Evolutionary conservation across 2,888 invertebrate genomes (phyloP).

Genomic region (Biston betularia): DNA sequence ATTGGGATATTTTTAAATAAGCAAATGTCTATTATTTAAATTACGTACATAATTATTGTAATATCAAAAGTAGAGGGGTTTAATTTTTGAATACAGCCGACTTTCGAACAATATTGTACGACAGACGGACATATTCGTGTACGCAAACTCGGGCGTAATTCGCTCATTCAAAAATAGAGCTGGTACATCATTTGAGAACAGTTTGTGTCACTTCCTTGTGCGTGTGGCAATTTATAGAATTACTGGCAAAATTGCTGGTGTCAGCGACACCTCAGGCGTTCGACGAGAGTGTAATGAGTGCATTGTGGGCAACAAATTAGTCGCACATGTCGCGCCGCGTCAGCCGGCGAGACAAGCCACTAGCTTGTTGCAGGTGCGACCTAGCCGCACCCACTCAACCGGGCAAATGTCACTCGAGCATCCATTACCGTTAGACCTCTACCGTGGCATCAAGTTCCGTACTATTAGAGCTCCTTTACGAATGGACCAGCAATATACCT

Average conservation of each 20-base stretch:
- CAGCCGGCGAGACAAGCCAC: conserved; percentile 80
- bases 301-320: conserved; percentile 78
- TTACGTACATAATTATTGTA: neutral
- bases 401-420: conserved; percentile 70
- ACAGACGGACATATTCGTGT: neutral
- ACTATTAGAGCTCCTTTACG: conserved; percentile 30
- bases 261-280: conserved; percentile 79
- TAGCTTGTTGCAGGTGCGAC: conserved; percentile 46
- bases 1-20: neutral
- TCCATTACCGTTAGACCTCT: conserved; percentile 45
- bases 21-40: neutral
- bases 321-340: conserved; percentile 81
- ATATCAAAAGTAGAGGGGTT: neutral
- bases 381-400: conserved; percentile 35
- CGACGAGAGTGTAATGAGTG: conserved; percentile 73
- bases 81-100: too few relatives aligned
- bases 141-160: neutral
- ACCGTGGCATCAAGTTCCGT: neutral
- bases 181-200: conserved; percentile 54
- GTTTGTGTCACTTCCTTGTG: conserved; percentile 63
- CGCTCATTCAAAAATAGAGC: neutral
- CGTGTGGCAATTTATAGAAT: conserved; percentile 79
- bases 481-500: conserved; percentile 38
- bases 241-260: conserved; percentile 74
- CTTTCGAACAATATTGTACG: too few relatives aligned